phyloP scores from a whole-genome alignment of 2,113 vertebrate genomes.

The western clawed frog (Xenopus tropicalis) region DNA sequence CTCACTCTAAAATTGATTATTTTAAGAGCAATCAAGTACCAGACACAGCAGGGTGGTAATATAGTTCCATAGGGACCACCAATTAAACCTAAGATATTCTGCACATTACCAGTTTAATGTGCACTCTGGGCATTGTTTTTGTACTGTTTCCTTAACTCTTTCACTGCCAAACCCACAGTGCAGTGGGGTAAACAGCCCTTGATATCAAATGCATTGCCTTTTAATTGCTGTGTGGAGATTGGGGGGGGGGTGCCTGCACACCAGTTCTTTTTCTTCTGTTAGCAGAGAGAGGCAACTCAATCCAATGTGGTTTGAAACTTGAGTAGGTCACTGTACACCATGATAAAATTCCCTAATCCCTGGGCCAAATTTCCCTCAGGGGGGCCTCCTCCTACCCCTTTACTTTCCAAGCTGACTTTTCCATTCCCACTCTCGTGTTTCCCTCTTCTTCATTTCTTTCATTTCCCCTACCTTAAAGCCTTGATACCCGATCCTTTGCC shows the following conservation, averaged over 20 bases:
- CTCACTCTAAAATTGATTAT: too few species aligned
- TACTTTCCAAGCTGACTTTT: slow-evolving; percentile 88
- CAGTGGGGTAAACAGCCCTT: slow-evolving; percentile 18
- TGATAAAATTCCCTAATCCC: slow-evolving; percentile 98
- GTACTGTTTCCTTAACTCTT: slow-evolving; percentile 10
- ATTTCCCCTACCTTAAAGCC: slow-evolving; percentile 96
- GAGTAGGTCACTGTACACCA: slow-evolving; percentile 97
- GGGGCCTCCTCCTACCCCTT: slow-evolving; percentile 76
- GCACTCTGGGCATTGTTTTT: neutral
- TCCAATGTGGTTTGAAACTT: slow-evolving; percentile 83
- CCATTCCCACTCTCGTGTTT: slow-evolving; percentile 75
- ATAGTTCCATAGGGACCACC: neutral
- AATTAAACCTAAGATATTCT: neutral
- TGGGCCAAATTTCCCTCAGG: slow-evolving; percentile 92
- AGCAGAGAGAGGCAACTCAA: slow-evolving; percentile 83
- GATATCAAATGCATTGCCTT: slow-evolving; percentile 53
- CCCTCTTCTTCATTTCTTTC: slow-evolving; percentile 77
- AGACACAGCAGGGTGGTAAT: neutral
- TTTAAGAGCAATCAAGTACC: neutral
- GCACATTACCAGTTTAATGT: too few species aligned
- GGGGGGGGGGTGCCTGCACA: slow-evolving; percentile 62
- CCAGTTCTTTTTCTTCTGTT: slow-evolving; percentile 80
- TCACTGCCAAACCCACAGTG: neutral
- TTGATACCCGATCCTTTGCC: slow-evolving; percentile 91
- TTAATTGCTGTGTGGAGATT: slow-evolving; percentile 62